A percentile compares a stretch with the other conserved stretches of the same genome.
These are phyloP conservation scores for Myiothlypis chrysogaster DNA, from an alignment of 2,797 vertebrate genomes.

Conservation along the genomic window DNA sequence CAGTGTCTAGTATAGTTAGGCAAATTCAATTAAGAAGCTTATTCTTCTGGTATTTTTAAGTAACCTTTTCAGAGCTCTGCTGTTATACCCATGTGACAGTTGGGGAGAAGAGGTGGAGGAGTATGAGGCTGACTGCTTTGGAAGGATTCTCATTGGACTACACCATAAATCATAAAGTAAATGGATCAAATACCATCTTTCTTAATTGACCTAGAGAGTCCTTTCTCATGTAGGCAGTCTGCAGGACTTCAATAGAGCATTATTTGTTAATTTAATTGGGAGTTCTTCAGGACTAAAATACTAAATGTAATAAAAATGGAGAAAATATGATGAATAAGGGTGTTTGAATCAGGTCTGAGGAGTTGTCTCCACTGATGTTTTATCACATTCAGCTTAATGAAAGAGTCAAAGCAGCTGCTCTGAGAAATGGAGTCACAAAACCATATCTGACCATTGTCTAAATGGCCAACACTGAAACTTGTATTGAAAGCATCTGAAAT, in stretches of 20 bases:
- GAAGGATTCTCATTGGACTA: neutral
- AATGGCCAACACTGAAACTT: neutral
- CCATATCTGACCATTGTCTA: neutral
- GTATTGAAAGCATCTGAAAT: neutral
- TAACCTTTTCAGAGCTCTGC: neutral
- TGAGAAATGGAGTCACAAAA: neutral
- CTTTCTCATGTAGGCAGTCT: neutral
- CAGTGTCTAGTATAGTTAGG: neutral
- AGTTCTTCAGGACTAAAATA: neutral
- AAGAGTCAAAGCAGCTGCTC: neutral
- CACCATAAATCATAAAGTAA: neutral
- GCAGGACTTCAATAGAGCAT: neutral
- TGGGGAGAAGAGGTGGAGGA: neutral
- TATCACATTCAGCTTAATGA: neutral
- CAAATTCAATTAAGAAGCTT: neutral
- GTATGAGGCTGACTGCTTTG: neutral
- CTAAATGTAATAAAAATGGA: neutral
- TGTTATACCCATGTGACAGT: neutral
- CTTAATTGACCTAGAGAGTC: neutral
- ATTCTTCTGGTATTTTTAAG: neutral
- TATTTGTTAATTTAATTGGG: neutral
- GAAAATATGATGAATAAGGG: neutral
- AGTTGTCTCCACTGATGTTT: neutral
- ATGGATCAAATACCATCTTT: neutral
- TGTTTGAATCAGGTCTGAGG: neutral